Conservation (phyloP, 1,140 invertebrate genomes). For the Philaenus spumarius region DNA sequence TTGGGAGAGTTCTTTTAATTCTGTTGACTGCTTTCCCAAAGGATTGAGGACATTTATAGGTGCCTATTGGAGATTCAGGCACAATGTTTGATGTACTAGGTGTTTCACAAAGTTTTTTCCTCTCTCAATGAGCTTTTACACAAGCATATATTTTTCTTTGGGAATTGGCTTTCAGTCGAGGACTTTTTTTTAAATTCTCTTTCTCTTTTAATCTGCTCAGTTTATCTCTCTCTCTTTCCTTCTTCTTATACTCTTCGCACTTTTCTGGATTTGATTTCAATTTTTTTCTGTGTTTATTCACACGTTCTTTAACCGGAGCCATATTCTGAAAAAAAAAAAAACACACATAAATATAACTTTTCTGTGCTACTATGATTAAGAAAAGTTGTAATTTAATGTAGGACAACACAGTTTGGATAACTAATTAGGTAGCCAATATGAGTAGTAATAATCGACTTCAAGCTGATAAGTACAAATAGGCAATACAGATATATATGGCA, state of each 20-base stretch:
- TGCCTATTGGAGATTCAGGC: neutral
- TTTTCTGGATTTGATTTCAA: neutral
- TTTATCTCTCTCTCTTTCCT: slow-evolving; percentile 4
- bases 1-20: neutral
- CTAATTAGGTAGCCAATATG: too few relatives aligned
- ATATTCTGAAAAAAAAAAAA: neutral
- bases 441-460: too few relatives aligned
- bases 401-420: neutral
- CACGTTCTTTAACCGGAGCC: slow-evolving; percentile 1
- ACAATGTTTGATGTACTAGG: neutral
- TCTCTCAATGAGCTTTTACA: neutral
- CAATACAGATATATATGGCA: too few relatives aligned
- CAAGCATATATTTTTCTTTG: neutral
- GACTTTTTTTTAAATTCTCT: neutral
- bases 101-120: slow-evolving; percentile 1
- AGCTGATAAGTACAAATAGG: too few relatives aligned
- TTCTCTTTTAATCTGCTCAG: neutral
- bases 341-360: neutral
- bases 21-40: neutral
- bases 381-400: too few relatives aligned
- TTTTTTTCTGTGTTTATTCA: neutral
- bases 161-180: neutral
- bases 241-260: slow-evolving; percentile 8
- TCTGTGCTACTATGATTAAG: neutral
- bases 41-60: neutral